phyloP scores from a whole-genome alignment of 2,797 vertebrate species.

The Melanotaenia parkinsoni region DNA sequence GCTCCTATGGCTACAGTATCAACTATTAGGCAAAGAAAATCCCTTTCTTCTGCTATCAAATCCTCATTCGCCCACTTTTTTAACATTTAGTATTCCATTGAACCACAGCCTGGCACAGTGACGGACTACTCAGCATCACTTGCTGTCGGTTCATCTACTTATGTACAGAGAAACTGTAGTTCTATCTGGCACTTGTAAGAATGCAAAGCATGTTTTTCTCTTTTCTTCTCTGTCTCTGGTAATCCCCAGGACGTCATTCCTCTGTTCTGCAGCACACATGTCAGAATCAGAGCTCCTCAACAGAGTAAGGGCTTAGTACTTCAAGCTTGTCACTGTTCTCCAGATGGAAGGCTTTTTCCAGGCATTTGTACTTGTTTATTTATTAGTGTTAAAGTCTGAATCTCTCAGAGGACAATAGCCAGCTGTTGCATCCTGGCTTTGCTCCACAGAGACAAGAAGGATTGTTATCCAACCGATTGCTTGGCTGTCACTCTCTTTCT shows the following conservation, averaged over 20 bases:
- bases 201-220: constrained; percentile 41
- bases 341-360: constrained; percentile 79
- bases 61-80: constrained; percentile 10
- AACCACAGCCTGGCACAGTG: constrained; percentile 31
- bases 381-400: constrained; percentile 76
- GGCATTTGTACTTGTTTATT: constrained; percentile 78
- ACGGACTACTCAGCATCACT: constrained; percentile 40
- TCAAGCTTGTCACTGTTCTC: constrained; percentile 79
- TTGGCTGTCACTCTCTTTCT: constrained; percentile 60
- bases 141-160: constrained; percentile 49
- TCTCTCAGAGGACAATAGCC: constrained; percentile 79
- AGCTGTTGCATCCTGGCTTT: constrained; percentile 80
- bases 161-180: constrained; percentile 38
- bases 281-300: constrained; percentile 71
- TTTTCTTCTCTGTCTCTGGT: constrained; percentile 32
- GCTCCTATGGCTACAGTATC: not conserved
- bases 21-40: not conserved
- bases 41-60: not conserved
- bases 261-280: constrained; percentile 67
- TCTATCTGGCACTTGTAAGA: constrained; percentile 46
- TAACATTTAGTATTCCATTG: constrained; percentile 14
- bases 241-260: constrained; percentile 66
- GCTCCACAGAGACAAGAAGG: constrained; percentile 70
- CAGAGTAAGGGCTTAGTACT: constrained; percentile 68
- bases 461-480: constrained; percentile 70